Base-by-base conservation (phyloP, 2,113 vertebrate genomes). In the Colossoma macropomum region DNA sequence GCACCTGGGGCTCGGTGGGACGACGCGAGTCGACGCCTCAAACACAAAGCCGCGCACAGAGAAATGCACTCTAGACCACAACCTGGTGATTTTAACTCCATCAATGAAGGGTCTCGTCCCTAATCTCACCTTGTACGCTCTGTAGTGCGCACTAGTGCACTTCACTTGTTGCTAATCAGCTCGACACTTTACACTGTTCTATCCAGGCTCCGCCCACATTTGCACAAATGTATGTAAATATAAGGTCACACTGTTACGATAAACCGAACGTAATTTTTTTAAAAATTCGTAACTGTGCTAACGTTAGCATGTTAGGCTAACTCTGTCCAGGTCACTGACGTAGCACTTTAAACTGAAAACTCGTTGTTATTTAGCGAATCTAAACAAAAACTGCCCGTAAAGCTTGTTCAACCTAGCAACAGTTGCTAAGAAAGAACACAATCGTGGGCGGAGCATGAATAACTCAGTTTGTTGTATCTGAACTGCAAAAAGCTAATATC, bases 1-100 rank as follows among this genome's bases (percentile, higher is more conserved):
- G 45, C 78, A 83, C 74, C 59, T 32, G 74, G 73, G 41, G 41
- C 28, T 27, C 27, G 60, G 54, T 75, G 79, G 48, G 52, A 73
- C 13, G 0, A 38, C 23, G 34, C n/a, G 8, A 25, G 21, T 9
- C 38, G 9, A 52, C 6, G 32, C 1, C 17, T 11, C 32, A 38
- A 15, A 60, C 56, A 25, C 54, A 27, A 9, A 21, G 13, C 19
- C 56, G 45, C 72, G 30, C 27, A 32, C 30, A 69, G 16, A 23
- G 56, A 68, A 3, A 63, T 12, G 11, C 16, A 8, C 12, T 60
- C 54, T 5, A 32, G 71, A 34, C 59, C 4, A 13, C 54, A 1
- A 3, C 6, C 7, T 56, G 32, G 5, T 5, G 16, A 27, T 21
- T 34, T 52, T 6, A 1, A 28, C 65, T 38, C 13, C 27, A 12